Conservation (phyloP, 2,797 vertebrate species). For the Novumbra hubbsi region DNA sequence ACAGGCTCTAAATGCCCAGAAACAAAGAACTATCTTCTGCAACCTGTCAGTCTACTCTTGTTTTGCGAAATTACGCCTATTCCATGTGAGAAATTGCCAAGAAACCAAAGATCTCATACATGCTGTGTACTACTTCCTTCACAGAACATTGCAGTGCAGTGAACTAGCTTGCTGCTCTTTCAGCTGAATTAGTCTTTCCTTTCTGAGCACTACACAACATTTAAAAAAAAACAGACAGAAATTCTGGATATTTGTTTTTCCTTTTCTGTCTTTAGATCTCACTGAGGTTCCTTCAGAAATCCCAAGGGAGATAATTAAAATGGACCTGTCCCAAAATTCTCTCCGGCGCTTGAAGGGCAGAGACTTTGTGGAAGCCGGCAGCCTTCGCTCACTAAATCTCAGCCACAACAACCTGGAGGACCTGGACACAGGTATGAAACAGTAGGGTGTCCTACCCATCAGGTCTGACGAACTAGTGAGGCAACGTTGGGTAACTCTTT, state of each 20-base stretch:
- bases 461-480: no score
- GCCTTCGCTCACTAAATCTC: conserved; percentile 82
- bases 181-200: background rate
- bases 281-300: conserved; percentile 83
- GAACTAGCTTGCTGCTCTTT: background rate
- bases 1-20: no score
- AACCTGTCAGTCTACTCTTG: no score
- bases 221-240: background rate
- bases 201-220: background rate
- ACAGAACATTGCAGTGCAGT: background rate
- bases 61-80: no score
- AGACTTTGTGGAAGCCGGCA: conserved; percentile 80
- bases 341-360: conserved; percentile 82
- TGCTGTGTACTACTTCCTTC: no score
- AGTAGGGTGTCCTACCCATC: no score
- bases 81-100: no score
- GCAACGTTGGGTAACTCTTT: no score
- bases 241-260: background rate
- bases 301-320: conserved; percentile 81
- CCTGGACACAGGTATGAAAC: conserved; percentile 80
- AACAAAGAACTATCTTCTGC: no score
- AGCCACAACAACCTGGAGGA: conserved; percentile 82
- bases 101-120: no score
- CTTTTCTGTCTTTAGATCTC: conserved; percentile 50
- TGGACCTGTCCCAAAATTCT: conserved; percentile 86